phyloP scores from a whole-genome alignment of 2,888 invertebrate species.

The Hymenopus coronatus region DNA sequence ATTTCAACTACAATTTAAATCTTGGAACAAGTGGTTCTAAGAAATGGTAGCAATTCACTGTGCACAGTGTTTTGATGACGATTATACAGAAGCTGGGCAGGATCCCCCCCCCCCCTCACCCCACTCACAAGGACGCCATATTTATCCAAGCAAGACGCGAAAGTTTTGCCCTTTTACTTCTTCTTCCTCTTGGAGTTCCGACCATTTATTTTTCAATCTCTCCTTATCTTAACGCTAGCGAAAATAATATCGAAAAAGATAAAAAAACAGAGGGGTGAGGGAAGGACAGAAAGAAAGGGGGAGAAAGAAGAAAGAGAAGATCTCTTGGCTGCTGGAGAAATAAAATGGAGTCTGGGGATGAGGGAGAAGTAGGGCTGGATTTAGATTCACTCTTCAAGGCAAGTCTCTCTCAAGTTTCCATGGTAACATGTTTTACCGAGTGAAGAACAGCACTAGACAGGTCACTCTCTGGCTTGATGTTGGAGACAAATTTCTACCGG shows the following conservation, averaged over 20 bases:
- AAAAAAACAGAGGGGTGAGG: conserved; percentile 19
- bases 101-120: not conserved
- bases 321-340: not conserved
- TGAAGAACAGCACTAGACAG: no score
- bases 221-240: conserved; percentile 34
- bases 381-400: not conserved
- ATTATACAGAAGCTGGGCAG: not conserved
- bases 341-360: conserved; percentile 12
- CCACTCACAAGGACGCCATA: conserved; percentile 20
- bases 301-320: conserved; percentile 6
- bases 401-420: not conserved
- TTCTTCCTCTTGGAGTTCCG: conserved; percentile 23
- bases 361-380: not conserved
- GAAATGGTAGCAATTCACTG: no score
- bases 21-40: not conserved
- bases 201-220: conserved; percentile 35
- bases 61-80: conserved; percentile 5
- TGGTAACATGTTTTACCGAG: no score
- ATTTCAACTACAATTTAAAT: not conserved
- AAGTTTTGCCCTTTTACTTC: conserved; percentile 23
- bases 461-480: no score
- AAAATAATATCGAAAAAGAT: conserved; percentile 34
- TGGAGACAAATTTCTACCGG: no score
- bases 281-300: not conserved
- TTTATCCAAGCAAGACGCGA: conserved; percentile 22